Evolutionary conservation across 1,140 invertebrate genomes (phyloP).

Genomic region (Drosophila paulistorum): DNA sequence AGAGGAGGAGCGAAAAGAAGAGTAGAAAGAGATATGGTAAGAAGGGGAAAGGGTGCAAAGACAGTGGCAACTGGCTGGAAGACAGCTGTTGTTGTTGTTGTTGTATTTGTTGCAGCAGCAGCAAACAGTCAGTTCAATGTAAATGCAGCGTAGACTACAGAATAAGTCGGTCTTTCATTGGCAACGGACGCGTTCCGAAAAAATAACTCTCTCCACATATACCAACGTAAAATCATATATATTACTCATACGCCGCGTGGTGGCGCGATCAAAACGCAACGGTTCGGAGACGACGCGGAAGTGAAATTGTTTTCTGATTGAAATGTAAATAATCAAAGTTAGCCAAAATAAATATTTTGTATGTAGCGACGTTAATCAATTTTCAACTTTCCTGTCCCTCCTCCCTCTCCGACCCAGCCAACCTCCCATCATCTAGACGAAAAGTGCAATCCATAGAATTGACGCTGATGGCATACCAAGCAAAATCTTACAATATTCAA

Average conservation of each 20-base stretch:
- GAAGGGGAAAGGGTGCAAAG: not conserved
- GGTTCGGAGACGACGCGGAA: conserved; percentile 32
- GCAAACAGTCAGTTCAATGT: conserved; percentile 38
- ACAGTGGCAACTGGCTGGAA: conserved; percentile 60
- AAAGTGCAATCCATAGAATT: conserved; percentile 30
- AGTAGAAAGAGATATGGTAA: conserved; percentile 1
- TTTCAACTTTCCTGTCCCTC: conserved; percentile 10
- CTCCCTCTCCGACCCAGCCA: not conserved
- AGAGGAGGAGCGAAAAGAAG: conserved; percentile 6
- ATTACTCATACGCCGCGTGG: conserved; percentile 68
- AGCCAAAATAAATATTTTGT: conserved; percentile 66
- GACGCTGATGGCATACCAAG: conserved; percentile 26
- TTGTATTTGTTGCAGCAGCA: conserved; percentile 24
- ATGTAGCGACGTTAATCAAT: conserved; percentile 51
- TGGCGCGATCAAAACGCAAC: conserved; percentile 53
- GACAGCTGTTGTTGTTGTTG: conserved; percentile 61
- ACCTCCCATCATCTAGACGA: not conserved
- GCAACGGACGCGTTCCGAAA: conserved; percentile 56
- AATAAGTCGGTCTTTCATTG: conserved; percentile 74
- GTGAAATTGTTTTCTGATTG: conserved; percentile 69
- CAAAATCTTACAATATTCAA: not conserved
- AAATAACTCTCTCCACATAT: not conserved
- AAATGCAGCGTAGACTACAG: conserved; percentile 53
- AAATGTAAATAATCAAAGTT: conserved; percentile 70
- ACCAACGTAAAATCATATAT: not conserved